Base-by-base conservation (phyloP, 2,797 vertebrate genomes). In the Tolypeutes matacus region DNA sequence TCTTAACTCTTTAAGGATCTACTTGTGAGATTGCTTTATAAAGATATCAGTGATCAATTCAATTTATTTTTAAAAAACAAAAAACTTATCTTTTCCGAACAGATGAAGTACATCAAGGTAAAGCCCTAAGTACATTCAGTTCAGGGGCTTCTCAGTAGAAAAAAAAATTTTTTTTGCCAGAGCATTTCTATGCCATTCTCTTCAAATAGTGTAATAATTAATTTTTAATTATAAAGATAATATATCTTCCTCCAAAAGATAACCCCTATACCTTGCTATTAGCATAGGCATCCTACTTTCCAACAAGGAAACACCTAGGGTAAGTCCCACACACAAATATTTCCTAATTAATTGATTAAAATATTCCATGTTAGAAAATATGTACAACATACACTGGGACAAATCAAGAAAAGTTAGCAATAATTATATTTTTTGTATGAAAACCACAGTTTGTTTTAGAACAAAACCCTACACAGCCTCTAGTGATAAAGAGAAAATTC, bases 121-220 rank as follows among this genome's bases (percentile, higher is more conserved):
- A 53, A 91, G 7, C 36, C n/a, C 72, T 76, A 83, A 70, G 34
- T 65, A 64, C 27, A 56, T 49, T 58, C 27, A 86, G 29, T 42
- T 86, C 60, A 34, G 88, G 31, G 12, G 12, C 31, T 89, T 88
- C 83, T 75, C 18, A 53, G 3, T n/a, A 56, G 49, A 64, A 91
- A 64, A 49, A 31, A 70, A 82, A 72, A 85, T 7, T 49, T 70
- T 76, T n/a, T 83, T 70, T 76, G 20, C n/a, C 12, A 72, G 2
- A 64, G 13, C 11, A 91, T 70, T 46, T 62, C 65, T 83, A 2
- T 67, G 10, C 21, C 36, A 53, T 75, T 5, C 3, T 67, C 73
- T 75, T 89, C 64, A 95, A 42, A 76, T 84, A 36, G 9, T 51
- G 92, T 87, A 42, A 81, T 83, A 93, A 42, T 73, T 72, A 86